A percentile compares a stretch with the other conserved stretches of the same genome.
Evolutionary conservation across 2,888 invertebrate genomes (phyloP).

Genomic region (Protophormia terraenovae): DNA sequence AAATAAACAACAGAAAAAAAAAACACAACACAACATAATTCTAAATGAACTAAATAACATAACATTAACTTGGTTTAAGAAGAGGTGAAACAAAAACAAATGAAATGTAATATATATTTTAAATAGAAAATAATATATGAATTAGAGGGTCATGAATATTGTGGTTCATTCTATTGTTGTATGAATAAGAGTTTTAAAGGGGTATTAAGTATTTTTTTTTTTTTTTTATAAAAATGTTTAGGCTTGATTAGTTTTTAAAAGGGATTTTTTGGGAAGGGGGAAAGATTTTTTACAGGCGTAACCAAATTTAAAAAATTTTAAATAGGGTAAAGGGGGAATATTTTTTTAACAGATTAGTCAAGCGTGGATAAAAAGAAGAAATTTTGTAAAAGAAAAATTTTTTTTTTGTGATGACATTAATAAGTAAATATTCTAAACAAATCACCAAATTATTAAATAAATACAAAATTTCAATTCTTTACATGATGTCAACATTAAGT

Average conservation of each 20-base stretch:
- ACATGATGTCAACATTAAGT: no score
- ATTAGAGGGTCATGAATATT: constrained; percentile 58
- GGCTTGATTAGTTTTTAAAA: constrained; percentile 37
- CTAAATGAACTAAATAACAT: constrained; percentile 60
- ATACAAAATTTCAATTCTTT: no score
- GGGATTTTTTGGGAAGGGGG: background rate
- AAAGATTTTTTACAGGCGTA: background rate
- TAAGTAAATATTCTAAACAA: no score
- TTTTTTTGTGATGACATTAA: no score
- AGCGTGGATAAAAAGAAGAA: background rate
- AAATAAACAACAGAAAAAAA: background rate
- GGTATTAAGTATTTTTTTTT: background rate
- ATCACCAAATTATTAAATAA: no score
- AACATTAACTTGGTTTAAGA: constrained; percentile 61
- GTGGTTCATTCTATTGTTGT: constrained; percentile 20
- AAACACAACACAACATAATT: background rate
- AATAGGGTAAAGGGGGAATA: background rate
- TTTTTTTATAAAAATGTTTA: constrained; percentile 7
- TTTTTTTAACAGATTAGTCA: background rate
- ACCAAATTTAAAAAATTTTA: background rate
- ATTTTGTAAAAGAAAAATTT: no score
- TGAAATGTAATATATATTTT: constrained; percentile 55
- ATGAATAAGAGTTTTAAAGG: no score
- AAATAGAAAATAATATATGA: constrained; percentile 41
- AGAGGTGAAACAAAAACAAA: no score